A percentile compares a stretch with the other conserved stretches of the same genome.
Evolutionary conservation across 2,113 vertebrate species (phyloP).

Genomic region (Podarcis muralis): DNA sequence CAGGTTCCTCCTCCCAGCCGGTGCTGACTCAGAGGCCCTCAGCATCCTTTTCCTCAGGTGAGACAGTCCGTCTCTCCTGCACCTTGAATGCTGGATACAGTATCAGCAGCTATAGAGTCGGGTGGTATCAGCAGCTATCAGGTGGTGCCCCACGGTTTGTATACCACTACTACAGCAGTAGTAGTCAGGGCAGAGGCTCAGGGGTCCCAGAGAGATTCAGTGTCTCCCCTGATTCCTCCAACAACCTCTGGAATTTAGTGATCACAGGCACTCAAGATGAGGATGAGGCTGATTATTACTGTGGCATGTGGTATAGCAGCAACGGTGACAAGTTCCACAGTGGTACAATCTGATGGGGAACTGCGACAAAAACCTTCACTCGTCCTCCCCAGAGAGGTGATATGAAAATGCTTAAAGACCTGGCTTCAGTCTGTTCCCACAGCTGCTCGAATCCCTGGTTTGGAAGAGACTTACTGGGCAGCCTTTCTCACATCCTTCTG

Average conservation of each 20-base stretch:
- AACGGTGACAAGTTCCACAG: too few species aligned
- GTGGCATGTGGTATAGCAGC: not conserved
- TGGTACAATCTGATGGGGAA: too few species aligned
- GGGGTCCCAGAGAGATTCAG: constrained; percentile 35
- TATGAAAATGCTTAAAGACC: too few species aligned
- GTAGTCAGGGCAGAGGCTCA: constrained; percentile 9
- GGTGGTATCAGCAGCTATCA: constrained; percentile 14
- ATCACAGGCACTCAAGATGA: not conserved
- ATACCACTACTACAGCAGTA: constrained; percentile 34
- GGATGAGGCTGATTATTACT: constrained; percentile 28
- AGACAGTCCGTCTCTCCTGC: constrained; percentile 10
- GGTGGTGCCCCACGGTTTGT: not conserved
- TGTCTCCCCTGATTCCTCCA: constrained; percentile 16
- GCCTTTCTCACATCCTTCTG: too few species aligned
- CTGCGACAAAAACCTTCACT: too few species aligned
- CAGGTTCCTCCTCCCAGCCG: constrained; percentile 21
- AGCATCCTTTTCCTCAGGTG: not conserved
- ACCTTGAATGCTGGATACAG: not conserved
- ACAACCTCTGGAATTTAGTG: not conserved
- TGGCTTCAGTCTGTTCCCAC: too few species aligned
- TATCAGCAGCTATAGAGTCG: constrained; percentile 7
- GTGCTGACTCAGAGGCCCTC: not conserved
- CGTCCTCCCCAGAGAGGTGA: too few species aligned
- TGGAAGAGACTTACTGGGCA: too few species aligned
- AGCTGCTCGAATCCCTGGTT: too few species aligned